Conservation (phyloP, 2,797 vertebrate genomes). For the Telmatherina bonti region DNA sequence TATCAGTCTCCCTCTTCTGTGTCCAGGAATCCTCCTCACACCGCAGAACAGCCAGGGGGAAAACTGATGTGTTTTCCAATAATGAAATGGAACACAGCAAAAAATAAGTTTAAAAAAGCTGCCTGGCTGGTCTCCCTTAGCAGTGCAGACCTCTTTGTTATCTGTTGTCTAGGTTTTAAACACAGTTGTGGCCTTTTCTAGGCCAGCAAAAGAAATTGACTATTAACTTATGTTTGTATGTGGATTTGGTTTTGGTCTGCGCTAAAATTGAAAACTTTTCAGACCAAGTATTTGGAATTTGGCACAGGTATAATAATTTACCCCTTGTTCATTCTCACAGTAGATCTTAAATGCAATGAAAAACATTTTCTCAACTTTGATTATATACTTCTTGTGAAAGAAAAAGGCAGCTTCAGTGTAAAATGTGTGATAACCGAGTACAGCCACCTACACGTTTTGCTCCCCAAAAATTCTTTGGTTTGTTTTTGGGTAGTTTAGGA, state of each 20-base stretch:
- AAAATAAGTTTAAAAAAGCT: slow-evolving; percentile 83
- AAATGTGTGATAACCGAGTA: too few species aligned
- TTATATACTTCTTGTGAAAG: neutral
- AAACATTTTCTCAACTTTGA: neutral
- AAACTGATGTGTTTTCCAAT: slow-evolving; percentile 86
- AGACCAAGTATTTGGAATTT: neutral
- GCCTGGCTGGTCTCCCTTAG: slow-evolving; percentile 67
- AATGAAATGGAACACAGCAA: slow-evolving; percentile 86
- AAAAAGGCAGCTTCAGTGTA: neutral
- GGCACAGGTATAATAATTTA: neutral
- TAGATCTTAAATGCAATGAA: neutral
- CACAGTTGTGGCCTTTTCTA: slow-evolving; percentile 53
- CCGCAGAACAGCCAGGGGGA: slow-evolving; percentile 70
- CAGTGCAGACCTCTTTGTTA: slow-evolving; percentile 71
- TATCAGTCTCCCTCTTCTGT: slow-evolving; percentile 84
- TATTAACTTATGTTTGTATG: slow-evolving; percentile 12
- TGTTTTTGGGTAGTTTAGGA: neutral
- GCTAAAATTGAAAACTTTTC: neutral
- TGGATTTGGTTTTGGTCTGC: neutral
- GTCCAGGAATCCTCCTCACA: slow-evolving; percentile 83
- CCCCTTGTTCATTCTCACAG: neutral
- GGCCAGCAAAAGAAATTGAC: slow-evolving; percentile 42
- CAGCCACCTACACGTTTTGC: neutral
- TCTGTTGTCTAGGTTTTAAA: slow-evolving; percentile 74
- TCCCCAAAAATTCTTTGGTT: neutral